phyloP scores from a whole-genome alignment of 2,113 vertebrate genomes.

The Rhineura floridana region DNA sequence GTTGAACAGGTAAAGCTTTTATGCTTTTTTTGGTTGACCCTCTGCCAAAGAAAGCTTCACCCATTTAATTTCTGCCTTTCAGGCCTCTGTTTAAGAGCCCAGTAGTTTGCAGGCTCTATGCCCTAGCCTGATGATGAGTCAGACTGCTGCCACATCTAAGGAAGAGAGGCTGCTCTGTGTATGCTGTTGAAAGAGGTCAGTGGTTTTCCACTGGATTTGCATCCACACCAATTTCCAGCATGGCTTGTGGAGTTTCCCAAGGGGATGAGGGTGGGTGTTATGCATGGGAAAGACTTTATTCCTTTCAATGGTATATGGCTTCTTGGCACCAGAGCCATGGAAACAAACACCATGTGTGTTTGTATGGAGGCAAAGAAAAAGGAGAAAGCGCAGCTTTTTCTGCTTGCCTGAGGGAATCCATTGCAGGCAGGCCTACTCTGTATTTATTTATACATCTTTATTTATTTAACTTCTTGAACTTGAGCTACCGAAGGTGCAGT shows the following conservation, averaged over 20 bases:
- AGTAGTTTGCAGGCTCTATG: background rate
- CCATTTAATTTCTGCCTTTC: background rate
- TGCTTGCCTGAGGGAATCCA: conserved; percentile 15
- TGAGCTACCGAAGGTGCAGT: conserved; percentile 4
- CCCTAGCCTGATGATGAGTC: background rate
- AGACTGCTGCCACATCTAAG: background rate
- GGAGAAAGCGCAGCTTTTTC: background rate
- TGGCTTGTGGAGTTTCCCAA: background rate
- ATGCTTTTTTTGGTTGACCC: background rate
- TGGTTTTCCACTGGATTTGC: conserved; percentile 11
- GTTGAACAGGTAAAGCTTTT: background rate
- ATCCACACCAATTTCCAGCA: background rate
- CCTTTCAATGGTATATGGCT: background rate
- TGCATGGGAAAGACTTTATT: background rate
- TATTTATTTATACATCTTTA: conserved; percentile 34
- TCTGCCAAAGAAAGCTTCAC: background rate
- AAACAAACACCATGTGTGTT: background rate
- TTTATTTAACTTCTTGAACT: conserved; percentile 52
- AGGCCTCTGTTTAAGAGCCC: no score
- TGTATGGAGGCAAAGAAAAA: background rate
- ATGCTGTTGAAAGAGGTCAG: background rate
- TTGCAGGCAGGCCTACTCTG: background rate
- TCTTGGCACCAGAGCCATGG: background rate
- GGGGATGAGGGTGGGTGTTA: background rate
- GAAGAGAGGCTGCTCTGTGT: background rate